Percentiles rank a stretch among this genome's conserved stretches.
These are phyloP conservation scores for Rhinatrema bivittatum DNA, from an alignment of 2,797 vertebrate genomes.

Conservation along the genomic window DNA sequence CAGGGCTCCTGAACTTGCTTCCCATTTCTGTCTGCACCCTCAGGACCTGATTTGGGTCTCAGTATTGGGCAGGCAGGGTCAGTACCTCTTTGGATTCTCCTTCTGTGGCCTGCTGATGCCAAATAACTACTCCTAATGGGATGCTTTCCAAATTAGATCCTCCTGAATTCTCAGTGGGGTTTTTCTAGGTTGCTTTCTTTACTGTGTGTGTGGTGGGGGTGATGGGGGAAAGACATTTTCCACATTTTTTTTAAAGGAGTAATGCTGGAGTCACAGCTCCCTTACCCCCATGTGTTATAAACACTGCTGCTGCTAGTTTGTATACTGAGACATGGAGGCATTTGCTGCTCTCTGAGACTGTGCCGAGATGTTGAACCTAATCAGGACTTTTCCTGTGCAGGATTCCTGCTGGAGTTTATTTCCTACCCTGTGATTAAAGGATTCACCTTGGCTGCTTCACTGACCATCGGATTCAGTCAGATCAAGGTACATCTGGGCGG, in stretches of 20 bases:
- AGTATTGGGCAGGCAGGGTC: too few relatives aligned
- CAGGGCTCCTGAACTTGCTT: too few relatives aligned
- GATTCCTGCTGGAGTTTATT: slow-evolving; percentile 89
- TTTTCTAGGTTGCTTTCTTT: too few relatives aligned
- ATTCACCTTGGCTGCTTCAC: slow-evolving; percentile 82
- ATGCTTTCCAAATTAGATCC: too few relatives aligned
- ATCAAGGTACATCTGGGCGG: slow-evolving; percentile 76
- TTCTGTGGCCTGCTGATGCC: background rate
- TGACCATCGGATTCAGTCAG: slow-evolving; percentile 87
- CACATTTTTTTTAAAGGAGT: too few relatives aligned
- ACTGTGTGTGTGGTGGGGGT: too few relatives aligned
- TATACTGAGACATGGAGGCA: rapidly evolving
- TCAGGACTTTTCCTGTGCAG: slow-evolving; percentile 37
- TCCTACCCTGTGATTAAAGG: slow-evolving; percentile 90
- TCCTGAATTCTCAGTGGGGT: too few relatives aligned
- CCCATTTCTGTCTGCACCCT: too few relatives aligned
- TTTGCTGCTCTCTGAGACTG: rapidly evolving
- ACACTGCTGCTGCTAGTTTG: background rate
- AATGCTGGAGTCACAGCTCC: rapidly evolving
- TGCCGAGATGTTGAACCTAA: rapidly evolving
- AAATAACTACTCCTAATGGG: too few relatives aligned
- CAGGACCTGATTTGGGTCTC: too few relatives aligned
- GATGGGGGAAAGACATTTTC: too few relatives aligned
- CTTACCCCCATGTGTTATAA: background rate
- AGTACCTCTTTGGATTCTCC: rapidly evolving